phyloP scores from a whole-genome alignment of 2,113 vertebrate genomes.

The Electrona antarctica region DNA sequence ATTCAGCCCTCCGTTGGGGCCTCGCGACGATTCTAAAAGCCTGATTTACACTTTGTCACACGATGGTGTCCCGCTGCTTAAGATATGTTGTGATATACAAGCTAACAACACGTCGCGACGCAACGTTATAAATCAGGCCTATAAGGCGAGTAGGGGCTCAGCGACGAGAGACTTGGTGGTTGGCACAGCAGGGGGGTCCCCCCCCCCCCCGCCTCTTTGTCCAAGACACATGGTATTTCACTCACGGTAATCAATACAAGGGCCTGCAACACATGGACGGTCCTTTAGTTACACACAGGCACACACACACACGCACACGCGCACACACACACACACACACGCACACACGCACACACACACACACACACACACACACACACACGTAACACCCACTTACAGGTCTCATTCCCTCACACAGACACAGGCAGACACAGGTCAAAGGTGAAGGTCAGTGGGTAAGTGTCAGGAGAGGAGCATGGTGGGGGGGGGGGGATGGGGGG shows the following conservation, averaged over 20 bases:
- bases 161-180: not conserved
- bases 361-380: constrained; percentile 13
- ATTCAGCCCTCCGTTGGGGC: constrained; percentile 19
- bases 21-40: not conserved
- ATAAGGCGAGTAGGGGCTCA: not conserved
- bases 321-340: constrained; percentile 12
- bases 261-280: not conserved
- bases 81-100: no score
- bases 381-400: not conserved
- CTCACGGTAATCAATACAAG: not conserved
- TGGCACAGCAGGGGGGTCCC: not conserved
- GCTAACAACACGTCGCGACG: no score
- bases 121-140: not conserved
- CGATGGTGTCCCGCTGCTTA: no score
- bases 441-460: not conserved
- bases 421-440: not conserved
- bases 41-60: no score
- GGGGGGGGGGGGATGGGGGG: not conserved
- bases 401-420: not conserved
- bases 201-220: not conserved
- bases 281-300: not conserved
- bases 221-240: constrained; percentile 25
- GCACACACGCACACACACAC: constrained; percentile 9
- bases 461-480: not conserved
- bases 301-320: constrained; percentile 4